Evolutionary conservation across 2,888 invertebrate genomes (phyloP), one percentile per base, ranked within the genome.

Genomic region (Heteropelma amictum): DNA sequence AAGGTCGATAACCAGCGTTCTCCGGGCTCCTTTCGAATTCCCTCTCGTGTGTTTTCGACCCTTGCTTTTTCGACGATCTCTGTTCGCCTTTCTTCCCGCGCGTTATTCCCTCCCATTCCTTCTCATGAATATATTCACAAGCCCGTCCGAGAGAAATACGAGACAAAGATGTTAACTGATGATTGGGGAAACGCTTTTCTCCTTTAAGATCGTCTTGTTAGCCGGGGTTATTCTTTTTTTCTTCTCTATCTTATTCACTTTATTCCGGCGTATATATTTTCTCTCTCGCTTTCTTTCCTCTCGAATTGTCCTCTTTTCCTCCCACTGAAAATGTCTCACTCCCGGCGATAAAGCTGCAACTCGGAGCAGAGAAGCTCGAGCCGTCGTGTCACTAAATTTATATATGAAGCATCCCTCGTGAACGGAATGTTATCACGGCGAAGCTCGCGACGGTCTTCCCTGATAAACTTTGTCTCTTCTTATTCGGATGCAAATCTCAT

Each of bases 101-200:
- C 19, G 33, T 54, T 7, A 7, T 7, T 61, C 58, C 17, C 63
- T 33, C 33, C 8, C 60, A 35, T 45, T 68, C 54, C 35, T n/a
- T 78, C 84, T 86, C 87, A 86, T 86, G 87, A 86, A 86, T 86
- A 85, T 85, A 86, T 86, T 86, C 86, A 86, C 81, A 84, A 86
- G 83, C 81, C 73, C 73, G 79, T 79, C 80, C 79, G 78, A 79
- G n/a, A n/a, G 79, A 80, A 82, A 82, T 81, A 85, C 83, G 83
- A 83, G 82, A 86, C 86, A 83, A 86, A 86, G 86, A 86, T 85
- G 86, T 86, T 85, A 84, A 86, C 84, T 81, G 82, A 81, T 85
- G 85, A 86, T 83, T 84, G 83, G 83, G 84, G 84, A 84, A 86
- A 86, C 83, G 84, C 80, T 86, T 86, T 86, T 81, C 84, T 81